These are phyloP conservation scores for Sipha flava DNA, from an alignment of 1,140 invertebrate genomes.

Conservation along the genomic window DNA sequence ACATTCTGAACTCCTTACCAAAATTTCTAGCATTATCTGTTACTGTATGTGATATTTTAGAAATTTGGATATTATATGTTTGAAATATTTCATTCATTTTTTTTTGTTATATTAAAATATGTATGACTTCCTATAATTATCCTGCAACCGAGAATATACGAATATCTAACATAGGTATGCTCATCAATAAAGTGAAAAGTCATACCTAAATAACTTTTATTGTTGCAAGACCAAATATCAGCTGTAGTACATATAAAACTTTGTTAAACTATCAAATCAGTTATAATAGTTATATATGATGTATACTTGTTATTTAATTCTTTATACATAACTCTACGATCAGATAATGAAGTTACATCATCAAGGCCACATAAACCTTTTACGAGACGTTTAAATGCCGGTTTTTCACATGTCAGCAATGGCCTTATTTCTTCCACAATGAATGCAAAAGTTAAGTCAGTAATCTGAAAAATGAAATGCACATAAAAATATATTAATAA, in stretches of 20 bases:
- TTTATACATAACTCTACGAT: neutral
- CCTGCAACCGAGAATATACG: neutral
- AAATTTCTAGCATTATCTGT: neutral
- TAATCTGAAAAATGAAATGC: neutral
- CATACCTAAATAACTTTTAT: neutral
- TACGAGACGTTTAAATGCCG: neutral
- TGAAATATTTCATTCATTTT: neutral
- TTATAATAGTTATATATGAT: neutral
- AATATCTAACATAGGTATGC: neutral
- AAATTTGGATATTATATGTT: neutral
- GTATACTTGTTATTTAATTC: neutral
- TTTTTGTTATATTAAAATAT: neutral
- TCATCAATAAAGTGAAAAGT: neutral
- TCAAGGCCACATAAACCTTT: neutral
- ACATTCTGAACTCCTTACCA: neutral
- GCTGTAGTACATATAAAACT: neutral
- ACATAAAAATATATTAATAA: too few species aligned
- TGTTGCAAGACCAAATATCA: neutral
- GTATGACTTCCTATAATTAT: neutral
- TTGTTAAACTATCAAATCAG: neutral
- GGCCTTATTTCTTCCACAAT: neutral
- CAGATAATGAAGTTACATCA: neutral
- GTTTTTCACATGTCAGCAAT: neutral
- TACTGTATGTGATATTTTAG: neutral
- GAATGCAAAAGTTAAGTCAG: neutral